phyloP scores from a whole-genome alignment of 2,113 vertebrate species.

The Hippocampus barbouri region DNA sequence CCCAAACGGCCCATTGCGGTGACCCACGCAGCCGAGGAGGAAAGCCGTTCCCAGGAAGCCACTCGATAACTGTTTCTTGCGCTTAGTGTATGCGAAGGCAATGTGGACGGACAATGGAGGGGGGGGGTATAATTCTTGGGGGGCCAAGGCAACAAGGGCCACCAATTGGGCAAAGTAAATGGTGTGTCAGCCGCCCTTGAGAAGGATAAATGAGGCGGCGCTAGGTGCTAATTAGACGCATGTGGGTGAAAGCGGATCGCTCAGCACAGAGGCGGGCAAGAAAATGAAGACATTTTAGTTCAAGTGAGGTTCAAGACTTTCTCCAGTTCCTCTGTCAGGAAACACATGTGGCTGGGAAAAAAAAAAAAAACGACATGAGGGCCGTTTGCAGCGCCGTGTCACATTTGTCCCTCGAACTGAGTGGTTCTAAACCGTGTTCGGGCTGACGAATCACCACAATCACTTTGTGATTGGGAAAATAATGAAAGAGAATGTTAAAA shows the following conservation, averaged over 20 bases:
- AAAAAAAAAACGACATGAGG: constrained; percentile 7
- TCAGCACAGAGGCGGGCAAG: not conserved
- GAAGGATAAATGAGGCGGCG: constrained; percentile 70
- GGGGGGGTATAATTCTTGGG: constrained; percentile 12
- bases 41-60: constrained; percentile 33
- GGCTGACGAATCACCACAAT: too few species aligned
- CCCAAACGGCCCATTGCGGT: constrained; percentile 15
- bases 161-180: constrained; percentile 61
- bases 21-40: constrained; percentile 30
- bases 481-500: too few species aligned
- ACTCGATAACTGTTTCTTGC: constrained; percentile 20
- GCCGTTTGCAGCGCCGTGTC: constrained; percentile 14
- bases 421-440: too few species aligned
- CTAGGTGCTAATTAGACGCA: constrained; percentile 72
- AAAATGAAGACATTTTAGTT: constrained; percentile 30
- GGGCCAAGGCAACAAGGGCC: constrained; percentile 32
- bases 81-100: constrained; percentile 31
- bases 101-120: not conserved
- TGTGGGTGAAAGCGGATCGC: constrained; percentile 68
- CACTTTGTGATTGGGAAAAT: too few species aligned
- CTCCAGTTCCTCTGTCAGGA: constrained; percentile 28
- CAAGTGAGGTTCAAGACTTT: constrained; percentile 48
- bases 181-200: constrained; percentile 50
- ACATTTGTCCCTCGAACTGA: not conserved
- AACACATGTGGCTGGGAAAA: constrained; percentile 40